Base-by-base conservation (phyloP, 2,797 vertebrate species). In the Argentina silus region DNA sequence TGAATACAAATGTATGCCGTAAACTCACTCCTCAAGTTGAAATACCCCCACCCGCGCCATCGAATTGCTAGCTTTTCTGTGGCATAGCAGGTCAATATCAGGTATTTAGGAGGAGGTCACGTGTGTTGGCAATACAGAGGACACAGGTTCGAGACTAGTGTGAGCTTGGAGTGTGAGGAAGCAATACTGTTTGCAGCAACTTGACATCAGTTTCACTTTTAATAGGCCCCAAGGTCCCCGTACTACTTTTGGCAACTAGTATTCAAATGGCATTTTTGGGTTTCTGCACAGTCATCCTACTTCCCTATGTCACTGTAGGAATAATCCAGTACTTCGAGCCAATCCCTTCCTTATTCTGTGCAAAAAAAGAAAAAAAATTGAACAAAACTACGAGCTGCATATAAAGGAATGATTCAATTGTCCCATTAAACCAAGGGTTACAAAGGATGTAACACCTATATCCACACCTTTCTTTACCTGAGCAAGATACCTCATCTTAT, bases 291-390 rank as follows among this genome's bases (percentile, higher is more conserved):
- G 27, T 36, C 27, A 4, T 36, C 27, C 27, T 36, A 4, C 27
- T 36, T 36, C 27, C 27, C 27, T 36, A 36, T 36, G 27, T 36
- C 27, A 36, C 27, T 36, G 27, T 36, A 36, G 1, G 7, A 62
- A 36, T n/a, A 43, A 9, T 44, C 1, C 6, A 14, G 12, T 15
- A 7, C n/a, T 17, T 7, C 7, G 15, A 36, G 27, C 70, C 5
- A 6, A 53, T 11, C 56, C 48, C 0, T 11, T 69, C 50, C 64
- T 36, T 57, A 7, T 17, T 78, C 21, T 70, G 73, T 74, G 69
- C 61, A 68, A 19, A 42, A 19, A 65, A 44, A 15, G 21, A 67
- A 75, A 74, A 42, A 65, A 14, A 50, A 44, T 10, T 15, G 43
- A 56, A n/a, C n/a, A 65, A 7, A 56, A 77, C 63, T 74, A 43